A percentile compares a stretch with the other conserved stretches of the same genome.
Conservation (phyloP, 2,113 vertebrate species). For the Piprites chloris region DNA sequence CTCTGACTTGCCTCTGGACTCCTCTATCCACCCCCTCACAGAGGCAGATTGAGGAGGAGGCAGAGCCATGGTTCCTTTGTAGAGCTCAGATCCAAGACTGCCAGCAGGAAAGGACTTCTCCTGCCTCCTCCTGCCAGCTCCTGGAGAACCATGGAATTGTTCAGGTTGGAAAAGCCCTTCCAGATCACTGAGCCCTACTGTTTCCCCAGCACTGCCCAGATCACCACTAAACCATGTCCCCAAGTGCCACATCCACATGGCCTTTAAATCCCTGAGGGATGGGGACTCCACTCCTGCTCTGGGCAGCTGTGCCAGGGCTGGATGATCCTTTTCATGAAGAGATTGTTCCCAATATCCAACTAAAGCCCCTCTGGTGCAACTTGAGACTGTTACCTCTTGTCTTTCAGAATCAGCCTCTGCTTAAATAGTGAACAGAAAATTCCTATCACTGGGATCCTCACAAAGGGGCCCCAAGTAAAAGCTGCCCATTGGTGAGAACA, state of each 20-base stretch:
- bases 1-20: not conserved
- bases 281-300: not conserved
- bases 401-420: not conserved
- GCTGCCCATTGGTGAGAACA: rapidly evolving
- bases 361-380: not conserved
- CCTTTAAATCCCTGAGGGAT: not conserved
- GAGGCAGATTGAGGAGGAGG: not conserved
- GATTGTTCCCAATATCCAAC: not conserved
- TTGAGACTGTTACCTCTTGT: not conserved
- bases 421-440: not conserved
- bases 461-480: not conserved
- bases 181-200: not conserved
- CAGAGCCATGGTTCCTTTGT: not conserved
- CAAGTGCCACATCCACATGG: no score
- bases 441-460: not conserved
- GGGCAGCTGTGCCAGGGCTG: not conserved
- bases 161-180: not conserved
- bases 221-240: not conserved
- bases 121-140: not conserved
- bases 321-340: not conserved
- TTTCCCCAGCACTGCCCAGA: not conserved
- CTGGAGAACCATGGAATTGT: not conserved
- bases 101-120: not conserved
- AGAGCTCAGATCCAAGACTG: not conserved
- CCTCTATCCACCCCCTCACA: rapidly evolving